Base-by-base conservation (phyloP, 2,888 invertebrate genomes). In the Mylabris sibirica region DNA sequence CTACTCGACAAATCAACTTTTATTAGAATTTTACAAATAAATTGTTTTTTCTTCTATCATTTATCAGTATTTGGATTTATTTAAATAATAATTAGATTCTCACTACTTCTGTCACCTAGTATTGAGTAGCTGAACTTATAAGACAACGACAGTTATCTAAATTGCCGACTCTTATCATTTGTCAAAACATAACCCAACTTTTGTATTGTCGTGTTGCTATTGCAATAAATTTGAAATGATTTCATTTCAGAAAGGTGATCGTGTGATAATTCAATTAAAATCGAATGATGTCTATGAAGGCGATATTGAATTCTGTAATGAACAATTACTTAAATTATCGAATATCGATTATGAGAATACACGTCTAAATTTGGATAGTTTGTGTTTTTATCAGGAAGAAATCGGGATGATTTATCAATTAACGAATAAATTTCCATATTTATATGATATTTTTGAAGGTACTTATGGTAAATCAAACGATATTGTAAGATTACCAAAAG, bases 251-350 rank as follows among this genome's bases (percentile, higher is more conserved):
- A 62, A 35, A n/a, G 63, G 63, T 6, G 68, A 68, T 41, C 65
- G 68, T 14, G 65, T 68, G 2, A 26, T 68, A 12, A 57, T 68
- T 1, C 59, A 65, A 59, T 41, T 65, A 17, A 57, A 49, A 11
- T 26, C 35, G 2, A n/a, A n/a, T 3, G 68, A 68, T 34, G 11
- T 62, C 0, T 68, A 53, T 34, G 49, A 41, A 26, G 68, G 68
- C n/a, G 60, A 22, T 17, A 35, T 65, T 8, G 63, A 44, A 20
- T 62, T 63, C 14, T 24, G 35, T 22, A 65, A 59, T 12, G 11
- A 41, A 3, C 17, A 17, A 63, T 59, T 59, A 6, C 6, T 68
- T 5, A 62, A 68, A 41, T 6, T 68, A 1, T 30, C 59, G 20
- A 24, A 65, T 30, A 65, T 68, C 5, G 24, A 24, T 57, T 57